Base-by-base conservation (phyloP, 2,113 vertebrate species). In the Salvelinus alpinus region DNA sequence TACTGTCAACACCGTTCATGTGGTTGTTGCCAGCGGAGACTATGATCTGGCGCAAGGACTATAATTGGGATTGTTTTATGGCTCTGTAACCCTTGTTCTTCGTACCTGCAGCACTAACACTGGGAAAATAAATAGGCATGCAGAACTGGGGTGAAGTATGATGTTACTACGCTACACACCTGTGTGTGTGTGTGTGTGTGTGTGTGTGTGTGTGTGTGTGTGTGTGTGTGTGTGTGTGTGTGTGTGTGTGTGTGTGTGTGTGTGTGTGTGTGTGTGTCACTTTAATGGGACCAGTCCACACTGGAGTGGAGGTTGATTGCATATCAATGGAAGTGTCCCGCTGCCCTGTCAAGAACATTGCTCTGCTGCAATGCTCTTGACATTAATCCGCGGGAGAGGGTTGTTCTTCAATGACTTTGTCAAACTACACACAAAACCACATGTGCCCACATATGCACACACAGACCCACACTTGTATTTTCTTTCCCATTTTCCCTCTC, bases 311-410 rank as follows among this genome's bases (percentile, higher is more conserved):
- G 31, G 31, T 68, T 20, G 24, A 66, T 66, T 31, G 27, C n/a
- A 14, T 60, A 13, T 64, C 59, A 48, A 48, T 65, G 48, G 29
- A 27, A 22, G 68, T 77, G 74, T 77, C 59, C 75, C 72, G 65
- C 76, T 82, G 78, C 74, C 80, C 78, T 84, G 75, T 38, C 38
- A 38, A 38, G 80, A 76, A 9, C 38, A 38, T 38, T 38, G 80
- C 71, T 34, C 74, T 86, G 80, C 82, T 75, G 82, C 77, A 85
- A 60, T 72, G 77, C 78, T 78, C 81, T 76, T 74, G 72, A 79
- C 80, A 75, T 79, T 79, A 74, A 72, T 47, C 27, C 6, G 68
- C 34, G 57, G 7, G 34, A 72, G 1, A 73, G 25, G 66, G 44
- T n/a, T 71, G 13, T 54, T 54, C 22, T 24, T 71, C 24, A 62